phyloP scores from a whole-genome alignment of 2,113 vertebrate genomes.

The Tympanuchus pallidicinctus region DNA sequence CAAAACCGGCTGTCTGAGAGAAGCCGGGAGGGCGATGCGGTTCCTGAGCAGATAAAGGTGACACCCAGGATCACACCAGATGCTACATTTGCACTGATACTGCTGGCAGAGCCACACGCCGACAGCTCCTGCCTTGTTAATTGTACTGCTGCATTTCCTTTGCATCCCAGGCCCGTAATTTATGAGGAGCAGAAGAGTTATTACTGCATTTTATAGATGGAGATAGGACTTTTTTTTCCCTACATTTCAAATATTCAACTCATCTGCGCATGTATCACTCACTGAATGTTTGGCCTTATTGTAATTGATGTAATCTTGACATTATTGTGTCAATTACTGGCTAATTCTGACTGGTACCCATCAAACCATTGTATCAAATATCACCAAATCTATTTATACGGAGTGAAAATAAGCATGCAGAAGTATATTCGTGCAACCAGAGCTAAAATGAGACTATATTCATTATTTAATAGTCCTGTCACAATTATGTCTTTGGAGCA shows the following conservation, averaged over 20 bases:
- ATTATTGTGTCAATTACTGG: not conserved
- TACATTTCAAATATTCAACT: not conserved
- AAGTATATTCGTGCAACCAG: not conserved
- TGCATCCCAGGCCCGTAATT: not conserved
- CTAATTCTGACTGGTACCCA: not conserved
- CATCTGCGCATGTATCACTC: not conserved
- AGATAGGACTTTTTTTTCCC: not conserved
- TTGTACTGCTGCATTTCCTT: not conserved
- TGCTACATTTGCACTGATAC: not conserved
- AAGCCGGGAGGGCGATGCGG: not conserved
- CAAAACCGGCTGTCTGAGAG: constrained; percentile 29
- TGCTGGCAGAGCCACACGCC: fast-evolving
- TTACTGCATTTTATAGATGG: not conserved
- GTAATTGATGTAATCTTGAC: not conserved
- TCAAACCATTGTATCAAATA: not conserved
- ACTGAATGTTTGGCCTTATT: not conserved
- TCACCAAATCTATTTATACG: not conserved
- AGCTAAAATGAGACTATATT: not conserved
- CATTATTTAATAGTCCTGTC: constrained; percentile 20
- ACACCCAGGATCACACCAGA: constrained; percentile 36
- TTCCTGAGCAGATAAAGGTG: constrained; percentile 25
- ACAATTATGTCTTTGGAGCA: not conserved
- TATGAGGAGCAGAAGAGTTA: fast-evolving
- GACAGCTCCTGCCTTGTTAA: not conserved
- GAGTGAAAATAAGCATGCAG: constrained; percentile 11